Percentiles rank a stretch among this genome's conserved stretches.
phyloP scores from a whole-genome alignment of 1,140 invertebrate species.

The Drosophila insularis region DNA sequence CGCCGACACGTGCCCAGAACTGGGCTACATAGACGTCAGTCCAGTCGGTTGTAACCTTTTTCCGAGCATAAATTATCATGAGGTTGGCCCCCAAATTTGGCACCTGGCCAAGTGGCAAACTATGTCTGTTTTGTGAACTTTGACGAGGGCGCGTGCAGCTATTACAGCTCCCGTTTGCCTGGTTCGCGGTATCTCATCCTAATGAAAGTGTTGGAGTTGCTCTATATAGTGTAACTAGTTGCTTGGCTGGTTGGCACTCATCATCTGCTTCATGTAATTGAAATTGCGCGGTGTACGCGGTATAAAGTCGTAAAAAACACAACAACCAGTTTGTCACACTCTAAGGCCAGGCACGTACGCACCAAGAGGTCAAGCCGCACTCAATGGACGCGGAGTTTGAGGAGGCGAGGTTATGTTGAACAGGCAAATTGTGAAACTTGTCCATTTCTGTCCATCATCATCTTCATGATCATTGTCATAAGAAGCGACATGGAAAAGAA shows the following conservation, averaged over 20 bases:
- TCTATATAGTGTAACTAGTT: slow-evolving; percentile 21
- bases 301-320: slow-evolving; percentile 78
- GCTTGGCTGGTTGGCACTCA: slow-evolving; percentile 13
- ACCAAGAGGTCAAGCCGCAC: slow-evolving; percentile 78
- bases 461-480: slow-evolving; percentile 6
- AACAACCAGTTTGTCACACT: slow-evolving; percentile 80
- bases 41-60: slow-evolving; percentile 13
- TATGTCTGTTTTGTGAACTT: slow-evolving; percentile 20
- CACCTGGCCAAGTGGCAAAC: slow-evolving; percentile 61
- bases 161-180: slow-evolving; percentile 23
- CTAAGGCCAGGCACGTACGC: slow-evolving; percentile 80
- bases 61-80: slow-evolving; percentile 65
- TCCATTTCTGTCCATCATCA: slow-evolving; percentile 41
- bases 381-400: slow-evolving; percentile 41
- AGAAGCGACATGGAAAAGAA: not conserved
- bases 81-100: slow-evolving; percentile 53
- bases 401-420: slow-evolving; percentile 12
- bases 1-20: slow-evolving; percentile 60
- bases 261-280: slow-evolving; percentile 54
- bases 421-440: slow-evolving; percentile 65
- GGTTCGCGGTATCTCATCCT: slow-evolving; percentile 21
- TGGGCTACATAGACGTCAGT: slow-evolving; percentile 15
- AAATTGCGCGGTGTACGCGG: slow-evolving; percentile 77
- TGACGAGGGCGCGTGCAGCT: slow-evolving; percentile 46
- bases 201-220: slow-evolving; percentile 60